These are phyloP conservation scores for Nebria brevicollis DNA, from an alignment of 2,888 invertebrate genomes.

Conservation along the genomic window DNA sequence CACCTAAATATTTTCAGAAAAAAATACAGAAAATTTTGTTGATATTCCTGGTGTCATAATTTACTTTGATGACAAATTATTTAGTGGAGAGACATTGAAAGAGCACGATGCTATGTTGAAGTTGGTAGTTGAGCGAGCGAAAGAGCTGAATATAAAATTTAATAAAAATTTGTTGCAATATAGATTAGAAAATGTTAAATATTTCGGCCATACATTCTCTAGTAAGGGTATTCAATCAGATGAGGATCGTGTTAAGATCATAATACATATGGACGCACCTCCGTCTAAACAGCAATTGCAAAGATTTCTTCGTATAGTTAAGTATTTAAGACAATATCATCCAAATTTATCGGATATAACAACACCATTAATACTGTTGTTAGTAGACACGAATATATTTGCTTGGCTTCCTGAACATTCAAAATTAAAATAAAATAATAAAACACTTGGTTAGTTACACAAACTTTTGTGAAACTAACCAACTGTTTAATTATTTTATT, in stretches of 20 bases:
- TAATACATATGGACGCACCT: too few species aligned
- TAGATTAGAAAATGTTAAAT: conserved; percentile 11
- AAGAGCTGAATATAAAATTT: conserved; percentile 6
- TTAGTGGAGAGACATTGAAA: too few species aligned
- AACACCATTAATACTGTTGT: too few species aligned
- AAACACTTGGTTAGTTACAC: too few species aligned
- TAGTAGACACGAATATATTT: too few species aligned
- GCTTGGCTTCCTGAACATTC: too few species aligned
- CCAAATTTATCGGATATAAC: background rate
- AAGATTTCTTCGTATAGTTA: conserved; percentile 2
- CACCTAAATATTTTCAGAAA: background rate
- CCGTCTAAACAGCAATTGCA: conserved; percentile 7
- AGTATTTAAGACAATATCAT: background rate
- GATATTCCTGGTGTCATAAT: background rate
- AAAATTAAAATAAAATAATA: too few species aligned
- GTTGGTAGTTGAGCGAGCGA: background rate
- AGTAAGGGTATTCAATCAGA: too few species aligned
- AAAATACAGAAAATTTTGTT: too few species aligned
- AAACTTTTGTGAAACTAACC: too few species aligned
- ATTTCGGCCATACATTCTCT: background rate
- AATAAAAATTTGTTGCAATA: conserved; percentile 7
- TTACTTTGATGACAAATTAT: background rate
- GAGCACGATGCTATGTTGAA: background rate
- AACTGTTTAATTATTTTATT: too few species aligned
- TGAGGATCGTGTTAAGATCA: too few species aligned